Base-by-base conservation (phyloP, 2,797 vertebrate species). In the Lithobates pipiens region DNA sequence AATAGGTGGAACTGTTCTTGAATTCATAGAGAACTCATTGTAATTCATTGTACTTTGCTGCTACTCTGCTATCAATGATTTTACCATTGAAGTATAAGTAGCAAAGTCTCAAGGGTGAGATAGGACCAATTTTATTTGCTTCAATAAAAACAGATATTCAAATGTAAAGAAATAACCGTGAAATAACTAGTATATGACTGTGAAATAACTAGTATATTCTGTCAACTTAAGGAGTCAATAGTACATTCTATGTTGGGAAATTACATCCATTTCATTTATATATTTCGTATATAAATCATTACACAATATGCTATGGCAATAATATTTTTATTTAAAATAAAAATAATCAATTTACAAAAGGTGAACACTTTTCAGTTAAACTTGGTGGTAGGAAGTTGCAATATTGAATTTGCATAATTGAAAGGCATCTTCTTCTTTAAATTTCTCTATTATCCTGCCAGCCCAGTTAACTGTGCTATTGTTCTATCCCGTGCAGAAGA, bases 11-110 rank as follows among this genome's bases (percentile, higher is more conserved):
- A 36, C 73, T 89, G 71, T 87, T 85, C 50, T 88, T 89, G 85
- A 89, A 78, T 85, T 78, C 39, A 34, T 6, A 42, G 1, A 67
- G 8, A 27, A 54, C 54, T 90, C 87, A 68, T 86, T 91, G 89
- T 88, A 61, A 63, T 85, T 54, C 61, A 67, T 79, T n/a, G 63
- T 9, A 88, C 27, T 68, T 83, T 77, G 67, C 82, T 89, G 87
- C 85, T 3, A 83, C 63, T 65, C 68, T 42, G 42, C 46, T 87
- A 85, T 50, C 79, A 83, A 80, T 90, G 89, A 77, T 87, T 92
- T 88, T 76, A 75, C 1, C 2, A 85, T 25, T 85, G 13, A 75
- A 90, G 39, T 85, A 73, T 50, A 89, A 85, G 78, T 89, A 80
- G 81, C 88, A 86, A 88, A 85, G 18, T 73, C 11, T 89, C 34